Evolutionary conservation across 2,797 vertebrate species (phyloP), one percentile per base, ranked within the genome.

Genomic region (Lagodon rhomboides): DNA sequence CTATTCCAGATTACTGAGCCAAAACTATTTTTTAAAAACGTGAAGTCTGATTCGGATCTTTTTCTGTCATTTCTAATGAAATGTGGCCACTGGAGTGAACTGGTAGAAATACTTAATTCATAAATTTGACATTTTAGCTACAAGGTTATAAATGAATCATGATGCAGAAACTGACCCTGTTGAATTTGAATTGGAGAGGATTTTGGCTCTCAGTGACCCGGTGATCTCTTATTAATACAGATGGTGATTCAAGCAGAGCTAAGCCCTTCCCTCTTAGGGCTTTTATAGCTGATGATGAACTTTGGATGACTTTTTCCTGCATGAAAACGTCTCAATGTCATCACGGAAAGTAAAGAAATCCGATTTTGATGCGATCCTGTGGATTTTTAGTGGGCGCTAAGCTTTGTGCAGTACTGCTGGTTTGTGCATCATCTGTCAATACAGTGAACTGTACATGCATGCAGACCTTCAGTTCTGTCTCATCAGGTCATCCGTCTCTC

Each of bases 151-250:
- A 82, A 87, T 86, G 5, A 89, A 91, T 78, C 67, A 91, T 87
- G 63, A 75, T 58, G 71, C 49, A 64, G 67, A 65, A 75, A 80
- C 17, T 84, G 85, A 87, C 83, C 87, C 79, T 83, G 68, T 43
- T 84, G 63, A 79, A 85, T 89, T 78, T 76, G 63, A 89, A 85
- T 81, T 76, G 60, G 68, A 70, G 43, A 83, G 13, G 73, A 64
- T 75, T 77, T 79, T 65, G 72, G 49, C 73, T 86, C 50, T 80
- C n/a, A 25, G 43, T 87, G 82, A 91, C 84, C 80, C 51, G 30
- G 2, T 62, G 49, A 89, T 90, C 59, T 86, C 71, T 91, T 91
- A 91, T 93, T 93, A 76, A 91, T 87, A 63, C 49, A 74, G 23
- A 34, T 8, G 41, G 59, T 82, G 79, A 82, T 63, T 87, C 69